Percentiles rank a stretch among this genome's conserved stretches.
phyloP scores from a whole-genome alignment of 2,888 invertebrate genomes.

The Pristionchus fissidentatus region DNA sequence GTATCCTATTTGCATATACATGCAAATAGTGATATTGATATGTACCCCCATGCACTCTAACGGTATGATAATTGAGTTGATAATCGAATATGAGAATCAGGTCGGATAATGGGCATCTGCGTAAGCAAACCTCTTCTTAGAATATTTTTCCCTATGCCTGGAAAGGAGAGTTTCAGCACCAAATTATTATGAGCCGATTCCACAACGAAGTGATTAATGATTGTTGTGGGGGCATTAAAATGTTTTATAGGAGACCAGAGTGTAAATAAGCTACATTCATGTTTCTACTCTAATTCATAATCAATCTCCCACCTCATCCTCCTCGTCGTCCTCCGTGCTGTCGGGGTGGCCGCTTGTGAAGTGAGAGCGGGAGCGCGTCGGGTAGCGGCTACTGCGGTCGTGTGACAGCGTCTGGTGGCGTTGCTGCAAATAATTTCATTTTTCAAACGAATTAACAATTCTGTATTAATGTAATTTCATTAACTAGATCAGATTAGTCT shows the following conservation, averaged over 20 bases:
- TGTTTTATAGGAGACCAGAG: too few relatives aligned
- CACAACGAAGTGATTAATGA: too few relatives aligned
- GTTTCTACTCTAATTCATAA: too few relatives aligned
- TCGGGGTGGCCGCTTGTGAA: not conserved
- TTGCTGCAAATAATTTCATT: not conserved
- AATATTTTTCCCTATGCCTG: not conserved
- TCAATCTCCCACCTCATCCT: not conserved
- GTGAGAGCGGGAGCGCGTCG: not conserved
- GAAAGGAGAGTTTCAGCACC: too few relatives aligned
- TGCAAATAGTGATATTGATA: too few relatives aligned
- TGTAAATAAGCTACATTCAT: too few relatives aligned
- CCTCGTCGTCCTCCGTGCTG: constrained; percentile 38
- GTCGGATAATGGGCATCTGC: not conserved
- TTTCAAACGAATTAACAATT: not conserved
- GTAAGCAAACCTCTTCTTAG: not conserved
- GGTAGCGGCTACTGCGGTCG: constrained; percentile 4
- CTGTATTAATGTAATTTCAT: not conserved
- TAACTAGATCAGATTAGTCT: not conserved
- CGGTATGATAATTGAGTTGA: not conserved
- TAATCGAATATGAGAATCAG: not conserved
- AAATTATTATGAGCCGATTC: too few relatives aligned
- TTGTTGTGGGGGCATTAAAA: too few relatives aligned
- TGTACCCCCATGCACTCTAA: not conserved
- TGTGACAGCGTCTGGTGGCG: not conserved
- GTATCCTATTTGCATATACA: too few relatives aligned